Base-by-base conservation (phyloP, 2,888 invertebrate species). In the Caenorhabditis sp. region DNA sequence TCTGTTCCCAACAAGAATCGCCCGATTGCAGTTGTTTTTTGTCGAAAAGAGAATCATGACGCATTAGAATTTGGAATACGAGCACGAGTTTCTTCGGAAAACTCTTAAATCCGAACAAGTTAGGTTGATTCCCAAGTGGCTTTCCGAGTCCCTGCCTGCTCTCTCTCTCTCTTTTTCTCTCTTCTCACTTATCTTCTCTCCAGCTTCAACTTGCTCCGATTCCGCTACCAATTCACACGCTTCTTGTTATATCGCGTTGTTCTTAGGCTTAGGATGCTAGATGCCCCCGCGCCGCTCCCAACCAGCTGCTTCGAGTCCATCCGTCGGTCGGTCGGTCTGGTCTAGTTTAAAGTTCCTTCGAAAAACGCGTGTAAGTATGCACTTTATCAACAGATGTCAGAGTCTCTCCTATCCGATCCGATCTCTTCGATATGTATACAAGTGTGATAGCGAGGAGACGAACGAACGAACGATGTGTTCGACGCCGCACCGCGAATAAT, bases 401-500 rank as follows among this genome's bases (percentile, higher is more conserved):
- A 24, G 20, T 56, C 20, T 51, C 32, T 28, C 20, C 18, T 32
- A 56, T 56, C 56, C 20, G 56, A 67, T 67, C 26, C 20, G 8
- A n/a, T 35, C 32, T 28, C 50, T 37, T 24, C 53, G 35, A 40
- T 40, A 53, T 67, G 55, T 67, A 67, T 67, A 67, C 37, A 67
- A 35, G 26, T 55, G 55, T 37, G 40, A 40, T 53, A 50, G n/a
- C 24, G n/a, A 13, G 22, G 44, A n/a, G n/a, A n/a, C 40, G 44
- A 44, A 24, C 67, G 40, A 28, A n/a, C n/a, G n/a, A n/a, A n/a
- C n/a, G n/a, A n/a, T n/a, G n/a, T 61, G 61, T 53, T 67, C 67
- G 53, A 37, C 55, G 67, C 55, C 55, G 55, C 67, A 67, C 67
- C 55, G 67, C 67, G 67, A 67, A 67, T 67, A 67, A 61, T 61